These are phyloP conservation scores for Formica exsecta DNA, from an alignment of 1,140 invertebrate genomes.

Conservation along the genomic window DNA sequence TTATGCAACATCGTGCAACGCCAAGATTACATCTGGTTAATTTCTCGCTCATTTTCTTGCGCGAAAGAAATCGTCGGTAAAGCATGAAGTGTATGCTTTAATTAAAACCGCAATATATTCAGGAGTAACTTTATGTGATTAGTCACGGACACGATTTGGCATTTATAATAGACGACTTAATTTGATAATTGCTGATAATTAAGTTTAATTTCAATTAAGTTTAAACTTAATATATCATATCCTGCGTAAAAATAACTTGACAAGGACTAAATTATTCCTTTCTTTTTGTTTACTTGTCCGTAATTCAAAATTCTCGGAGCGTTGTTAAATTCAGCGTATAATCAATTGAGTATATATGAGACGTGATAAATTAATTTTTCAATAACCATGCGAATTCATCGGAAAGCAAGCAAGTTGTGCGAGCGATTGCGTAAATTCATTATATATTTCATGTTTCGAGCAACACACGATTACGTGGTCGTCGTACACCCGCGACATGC, in stretches of 20 bases:
- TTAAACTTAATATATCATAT: not conserved
- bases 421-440: not conserved
- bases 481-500: conserved; percentile 10
- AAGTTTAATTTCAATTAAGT: conserved; percentile 6
- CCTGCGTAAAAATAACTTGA: not conserved
- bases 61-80: not conserved
- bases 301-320: not conserved
- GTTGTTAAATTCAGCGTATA: not conserved
- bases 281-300: not conserved
- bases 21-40: conserved; percentile 21
- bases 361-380: conserved; percentile 15
- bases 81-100: not conserved
- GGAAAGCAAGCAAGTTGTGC: not conserved
- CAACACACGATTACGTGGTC: conserved; percentile 44
- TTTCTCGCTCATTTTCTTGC: not conserved
- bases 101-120: conserved; percentile 4
- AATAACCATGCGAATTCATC: not conserved
- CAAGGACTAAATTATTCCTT: not conserved
- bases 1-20: not conserved
- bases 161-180: not conserved
- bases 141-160: not conserved
- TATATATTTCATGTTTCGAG: conserved; percentile 36
- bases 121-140: not conserved
- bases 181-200: not conserved
- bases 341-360: not conserved